These are phyloP conservation scores for Diprion similis DNA, from an alignment of 1,140 invertebrate genomes.

Conservation along the genomic window DNA sequence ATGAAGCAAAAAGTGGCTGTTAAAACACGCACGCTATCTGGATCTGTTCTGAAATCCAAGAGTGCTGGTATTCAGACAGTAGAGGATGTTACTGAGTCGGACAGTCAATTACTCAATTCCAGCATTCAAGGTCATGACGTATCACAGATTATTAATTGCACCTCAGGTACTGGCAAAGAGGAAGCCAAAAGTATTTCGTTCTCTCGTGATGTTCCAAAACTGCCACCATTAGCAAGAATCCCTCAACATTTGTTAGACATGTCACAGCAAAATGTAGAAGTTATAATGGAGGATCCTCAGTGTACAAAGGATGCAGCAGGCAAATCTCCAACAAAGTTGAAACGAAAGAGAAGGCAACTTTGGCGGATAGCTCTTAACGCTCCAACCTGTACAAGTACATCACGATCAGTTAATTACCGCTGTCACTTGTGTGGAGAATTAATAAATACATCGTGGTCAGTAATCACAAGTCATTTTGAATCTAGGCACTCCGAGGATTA, in stretches of 20 bases:
- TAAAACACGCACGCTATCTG: no score
- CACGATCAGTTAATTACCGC: constrained; percentile 38
- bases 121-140: background rate
- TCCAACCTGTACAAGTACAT: constrained; percentile 18
- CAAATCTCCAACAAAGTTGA: background rate
- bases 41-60: no score
- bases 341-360: constrained; percentile 22
- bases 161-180: background rate
- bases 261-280: background rate
- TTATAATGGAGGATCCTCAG: background rate
- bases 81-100: background rate
- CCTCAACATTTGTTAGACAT: constrained; percentile 21
- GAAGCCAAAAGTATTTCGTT: background rate
- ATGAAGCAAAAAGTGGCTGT: no score
- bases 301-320: background rate
- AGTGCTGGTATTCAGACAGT: background rate
- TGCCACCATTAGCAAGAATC: constrained; percentile 30
- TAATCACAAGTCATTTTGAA: constrained; percentile 43
- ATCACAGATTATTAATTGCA: background rate
- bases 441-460: constrained; percentile 47
- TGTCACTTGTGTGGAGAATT: constrained; percentile 52
- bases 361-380: constrained; percentile 45
- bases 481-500: constrained; percentile 44
- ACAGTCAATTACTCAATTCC: background rate
- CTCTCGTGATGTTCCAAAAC: constrained; percentile 11